phyloP scores from a whole-genome alignment of 1,140 invertebrate genomes.

The Drosophila santomea region DNA sequence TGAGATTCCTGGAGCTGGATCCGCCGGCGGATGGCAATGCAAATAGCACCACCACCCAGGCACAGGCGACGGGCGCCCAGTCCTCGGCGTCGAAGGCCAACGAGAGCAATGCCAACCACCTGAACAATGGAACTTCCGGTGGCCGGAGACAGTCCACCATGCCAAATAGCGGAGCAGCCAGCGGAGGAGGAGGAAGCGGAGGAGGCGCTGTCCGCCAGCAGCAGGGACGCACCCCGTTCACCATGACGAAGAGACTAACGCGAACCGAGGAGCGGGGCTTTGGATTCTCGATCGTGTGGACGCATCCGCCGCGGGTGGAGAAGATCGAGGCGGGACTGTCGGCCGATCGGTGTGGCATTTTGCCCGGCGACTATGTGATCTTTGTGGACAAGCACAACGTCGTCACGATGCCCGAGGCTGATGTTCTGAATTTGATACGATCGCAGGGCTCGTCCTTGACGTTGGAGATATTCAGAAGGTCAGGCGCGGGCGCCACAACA shows the following conservation, averaged over 20 bases:
- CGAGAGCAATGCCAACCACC: conserved; percentile 63
- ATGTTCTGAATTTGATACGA: conserved; percentile 91
- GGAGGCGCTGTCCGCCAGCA: conserved; percentile 14
- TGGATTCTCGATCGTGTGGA: conserved; percentile 96
- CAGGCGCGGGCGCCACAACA: conserved; percentile 68
- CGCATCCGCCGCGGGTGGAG: conserved; percentile 94
- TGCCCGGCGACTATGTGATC: conserved; percentile 93
- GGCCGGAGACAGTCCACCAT: conserved; percentile 56
- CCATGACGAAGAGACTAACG: conserved; percentile 89
- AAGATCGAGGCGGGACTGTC: conserved; percentile 92
- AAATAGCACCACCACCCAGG: conserved; percentile 84
- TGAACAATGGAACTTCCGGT: conserved; percentile 49
- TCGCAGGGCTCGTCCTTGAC: conserved; percentile 86
- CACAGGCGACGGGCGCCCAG: neutral
- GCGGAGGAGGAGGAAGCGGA: neutral
- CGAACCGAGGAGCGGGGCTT: conserved; percentile 88
- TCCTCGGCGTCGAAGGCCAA: conserved; percentile 40
- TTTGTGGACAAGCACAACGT: conserved; percentile 94
- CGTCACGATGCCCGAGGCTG: conserved; percentile 90
- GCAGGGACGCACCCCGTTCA: conserved; percentile 92
- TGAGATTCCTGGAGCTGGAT: conserved; percentile 92
- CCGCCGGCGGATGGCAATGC: conserved; percentile 87
- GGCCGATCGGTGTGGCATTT: conserved; percentile 91
- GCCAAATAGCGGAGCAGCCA: conserved; percentile 6
- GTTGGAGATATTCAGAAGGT: conserved; percentile 91